A percentile compares a stretch with the other conserved stretches of the same genome.
These are phyloP conservation scores for Cacoxenus indagator DNA, from an alignment of 2,888 invertebrate species.

Conservation along the genomic window DNA sequence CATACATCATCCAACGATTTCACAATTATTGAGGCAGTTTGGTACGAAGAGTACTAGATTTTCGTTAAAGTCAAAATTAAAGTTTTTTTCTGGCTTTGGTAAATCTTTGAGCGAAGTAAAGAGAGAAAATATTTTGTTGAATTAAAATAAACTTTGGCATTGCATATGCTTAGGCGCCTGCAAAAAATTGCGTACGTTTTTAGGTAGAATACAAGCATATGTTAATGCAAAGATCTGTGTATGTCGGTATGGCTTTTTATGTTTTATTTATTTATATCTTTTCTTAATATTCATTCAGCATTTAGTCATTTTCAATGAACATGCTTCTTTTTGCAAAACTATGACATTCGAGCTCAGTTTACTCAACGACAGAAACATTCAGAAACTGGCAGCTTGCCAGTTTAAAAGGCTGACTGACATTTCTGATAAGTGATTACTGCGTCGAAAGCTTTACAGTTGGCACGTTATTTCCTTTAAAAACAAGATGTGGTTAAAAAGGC, in stretches of 20 bases:
- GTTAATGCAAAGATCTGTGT: too few species aligned
- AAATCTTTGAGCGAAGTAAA: conserved; percentile 22
- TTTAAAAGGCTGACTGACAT: conserved; percentile 35
- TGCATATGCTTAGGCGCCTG: conserved; percentile 19
- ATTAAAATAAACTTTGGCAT: neutral
- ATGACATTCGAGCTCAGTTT: neutral
- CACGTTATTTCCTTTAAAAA: neutral
- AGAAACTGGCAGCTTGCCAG: conserved; percentile 34
- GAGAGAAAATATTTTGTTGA: neutral
- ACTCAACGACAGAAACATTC: conserved; percentile 5
- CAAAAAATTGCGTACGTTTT: neutral
- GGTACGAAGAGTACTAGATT: too few species aligned
- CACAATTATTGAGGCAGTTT: too few species aligned
- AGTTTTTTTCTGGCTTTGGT: neutral
- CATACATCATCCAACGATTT: too few species aligned
- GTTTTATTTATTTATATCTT: neutral
- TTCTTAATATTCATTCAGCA: neutral
- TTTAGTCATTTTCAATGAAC: too few species aligned
- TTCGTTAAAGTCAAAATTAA: neutral
- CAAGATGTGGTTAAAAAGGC: neutral
- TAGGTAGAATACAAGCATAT: too few species aligned
- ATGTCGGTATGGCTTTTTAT: neutral
- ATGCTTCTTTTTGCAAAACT: neutral
- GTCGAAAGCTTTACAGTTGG: neutral
- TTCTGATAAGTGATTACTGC: conserved; percentile 15